Evolutionary conservation across 2,888 invertebrate genomes (phyloP), one percentile per base, ranked within the genome.

Genomic region (Neuroscelio doddi): DNA sequence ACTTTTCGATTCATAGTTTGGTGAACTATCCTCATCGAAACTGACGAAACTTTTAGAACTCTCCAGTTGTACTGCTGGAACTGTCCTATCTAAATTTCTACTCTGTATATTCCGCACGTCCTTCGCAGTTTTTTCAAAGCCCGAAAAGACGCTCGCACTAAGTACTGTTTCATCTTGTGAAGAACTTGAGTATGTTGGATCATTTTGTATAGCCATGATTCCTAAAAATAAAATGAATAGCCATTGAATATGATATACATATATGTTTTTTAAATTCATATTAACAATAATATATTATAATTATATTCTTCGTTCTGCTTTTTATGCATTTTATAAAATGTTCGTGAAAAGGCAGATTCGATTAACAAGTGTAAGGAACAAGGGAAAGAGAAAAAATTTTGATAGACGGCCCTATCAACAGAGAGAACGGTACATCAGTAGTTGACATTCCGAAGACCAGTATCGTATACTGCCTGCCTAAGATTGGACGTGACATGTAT

Each of bases 381-480:
- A n/a, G n/a, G n/a, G n/a, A n/a, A n/a, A n/a, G n/a, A n/a, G n/a
- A n/a, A n/a, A n/a, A n/a, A n/a, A n/a, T n/a, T n/a, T n/a, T n/a
- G n/a, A n/a, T n/a, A n/a, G n/a, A n/a, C n/a, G n/a, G n/a, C n/a
- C 62, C 69, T 62, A 68, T 62, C 68, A 58, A 38, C 46, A 66
- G 69, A 71, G 64, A 50, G 64, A 79, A 79, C 77, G 78, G 77
- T 77, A 79, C 78, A 72, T 69, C 70, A 70, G 59, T 66, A 59
- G 76, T 73, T 77, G 77, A 76, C 79, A 79, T 79, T 79, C 79
- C 75, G 69, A 65, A 70, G 64, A 68, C 69, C 61, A 67, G 72
- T 69, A 69, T n/a, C n/a, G n/a, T n/a, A n/a, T n/a, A n/a, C n/a
- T n/a, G n/a, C n/a, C n/a, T n/a, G n/a, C n/a, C n/a, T n/a, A n/a